Percentiles rank a stretch among this genome's conserved stretches.
Conservation (phyloP, 2,797 vertebrate species). For the Enteromius argenteus region DNA sequence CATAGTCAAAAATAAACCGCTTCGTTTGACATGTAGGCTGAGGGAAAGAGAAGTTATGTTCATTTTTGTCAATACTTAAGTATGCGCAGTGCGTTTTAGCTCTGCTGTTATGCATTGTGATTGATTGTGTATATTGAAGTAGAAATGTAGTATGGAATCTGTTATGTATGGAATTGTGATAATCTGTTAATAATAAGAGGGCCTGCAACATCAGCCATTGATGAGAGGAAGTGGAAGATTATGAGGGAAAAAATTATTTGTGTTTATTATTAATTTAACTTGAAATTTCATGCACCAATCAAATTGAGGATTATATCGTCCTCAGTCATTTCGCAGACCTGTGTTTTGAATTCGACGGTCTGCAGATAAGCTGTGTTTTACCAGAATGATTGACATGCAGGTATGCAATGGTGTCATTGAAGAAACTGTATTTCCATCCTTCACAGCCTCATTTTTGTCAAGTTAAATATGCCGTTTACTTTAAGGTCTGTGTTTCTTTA, state of each 20-base stretch:
- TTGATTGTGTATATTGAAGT: not conserved
- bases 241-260: not conserved
- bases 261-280: not conserved
- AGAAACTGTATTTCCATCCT: conserved; percentile 3
- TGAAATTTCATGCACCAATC: not conserved
- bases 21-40: not conserved
- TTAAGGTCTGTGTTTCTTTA: conserved; percentile 47
- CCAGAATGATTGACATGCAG: not conserved
- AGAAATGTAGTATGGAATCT: not conserved
- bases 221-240: not conserved
- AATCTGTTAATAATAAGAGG: not conserved
- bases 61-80: not conserved
- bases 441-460: not conserved
- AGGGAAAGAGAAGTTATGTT: not conserved
- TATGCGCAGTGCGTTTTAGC: not conserved
- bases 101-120: not conserved
- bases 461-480: conserved; percentile 27
- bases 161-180: too few relatives aligned
- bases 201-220: too few relatives aligned
- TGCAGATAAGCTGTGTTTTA: not conserved
- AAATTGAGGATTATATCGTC: not conserved
- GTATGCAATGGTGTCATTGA: not conserved
- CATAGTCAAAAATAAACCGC: not conserved
- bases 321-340: not conserved
- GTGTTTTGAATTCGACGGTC: not conserved